These are phyloP conservation scores for Notolepis coatsorum DNA, from an alignment of 2,797 vertebrate genomes.

Conservation along the genomic window DNA sequence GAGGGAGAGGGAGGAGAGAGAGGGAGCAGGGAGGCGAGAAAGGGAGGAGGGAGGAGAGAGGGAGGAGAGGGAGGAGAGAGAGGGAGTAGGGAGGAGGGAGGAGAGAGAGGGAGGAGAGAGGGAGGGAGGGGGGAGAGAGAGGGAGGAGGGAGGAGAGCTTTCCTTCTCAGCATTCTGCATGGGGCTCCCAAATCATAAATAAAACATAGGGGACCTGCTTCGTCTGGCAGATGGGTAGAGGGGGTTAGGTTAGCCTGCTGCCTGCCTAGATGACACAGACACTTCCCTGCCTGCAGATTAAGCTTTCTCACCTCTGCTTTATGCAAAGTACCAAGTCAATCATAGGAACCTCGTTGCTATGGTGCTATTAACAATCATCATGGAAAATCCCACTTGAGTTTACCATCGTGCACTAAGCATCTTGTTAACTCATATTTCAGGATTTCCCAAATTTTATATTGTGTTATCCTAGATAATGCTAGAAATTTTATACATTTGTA, in stretches of 20 bases:
- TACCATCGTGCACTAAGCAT: too few species aligned
- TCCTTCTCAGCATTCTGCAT: slow-evolving; percentile 47
- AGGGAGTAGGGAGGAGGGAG: too few species aligned
- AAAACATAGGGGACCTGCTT: slow-evolving; percentile 52
- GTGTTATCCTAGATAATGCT: too few species aligned
- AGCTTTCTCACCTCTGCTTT: slow-evolving; percentile 26
- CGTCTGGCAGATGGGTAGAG: slow-evolving; percentile 23
- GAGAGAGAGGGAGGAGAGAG: too few species aligned
- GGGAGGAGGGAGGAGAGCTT: slow-evolving; percentile 19
- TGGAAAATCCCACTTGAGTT: background rate
- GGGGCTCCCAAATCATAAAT: slow-evolving; percentile 56
- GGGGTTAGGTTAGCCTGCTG: background rate
- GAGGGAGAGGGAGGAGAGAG: too few species aligned
- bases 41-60: too few species aligned
- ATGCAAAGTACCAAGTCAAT: slow-evolving; percentile 5
- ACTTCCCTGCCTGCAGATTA: slow-evolving; percentile 11
- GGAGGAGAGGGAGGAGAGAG: too few species aligned
- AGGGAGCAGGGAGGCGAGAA: too few species aligned
- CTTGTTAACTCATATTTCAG: too few species aligned
- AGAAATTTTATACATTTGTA: too few species aligned
- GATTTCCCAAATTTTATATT: too few species aligned
- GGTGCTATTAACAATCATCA: background rate
- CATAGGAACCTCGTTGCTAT: background rate
- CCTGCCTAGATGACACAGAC: slow-evolving; percentile 33
- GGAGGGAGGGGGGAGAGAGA: background rate